Evolutionary conservation across 2,113 vertebrate species (phyloP).

Genomic region (Tragelaphus buxtoni): DNA sequence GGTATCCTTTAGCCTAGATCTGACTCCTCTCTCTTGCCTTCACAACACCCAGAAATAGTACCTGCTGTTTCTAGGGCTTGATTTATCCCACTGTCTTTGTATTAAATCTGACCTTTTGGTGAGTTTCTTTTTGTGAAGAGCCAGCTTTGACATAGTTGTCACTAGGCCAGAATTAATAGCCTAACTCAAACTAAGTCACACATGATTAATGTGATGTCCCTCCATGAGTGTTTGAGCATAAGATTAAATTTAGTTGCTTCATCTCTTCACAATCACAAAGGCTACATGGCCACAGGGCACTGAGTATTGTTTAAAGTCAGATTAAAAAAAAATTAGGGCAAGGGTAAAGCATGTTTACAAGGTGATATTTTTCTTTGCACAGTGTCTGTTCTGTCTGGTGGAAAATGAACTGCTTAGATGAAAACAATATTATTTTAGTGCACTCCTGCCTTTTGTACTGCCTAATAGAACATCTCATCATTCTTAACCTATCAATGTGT

Average conservation of each 20-base stretch:
- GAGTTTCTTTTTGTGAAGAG: neutral
- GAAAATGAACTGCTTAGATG: slow-evolving; percentile 8
- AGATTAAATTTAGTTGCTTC: neutral
- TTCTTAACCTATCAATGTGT: neutral
- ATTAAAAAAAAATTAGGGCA: neutral
- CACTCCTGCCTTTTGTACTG: neutral
- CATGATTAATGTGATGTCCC: neutral
- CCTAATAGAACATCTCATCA: neutral
- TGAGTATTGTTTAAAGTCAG: neutral
- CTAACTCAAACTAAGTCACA: neutral
- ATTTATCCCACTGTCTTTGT: neutral
- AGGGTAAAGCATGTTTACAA: neutral
- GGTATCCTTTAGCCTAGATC: neutral
- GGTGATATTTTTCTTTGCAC: neutral
- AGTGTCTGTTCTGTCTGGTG: neutral
- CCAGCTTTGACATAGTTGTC: neutral
- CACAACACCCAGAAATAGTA: neutral
- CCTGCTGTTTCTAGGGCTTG: neutral
- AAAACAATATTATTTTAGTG: neutral
- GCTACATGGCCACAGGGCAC: neutral
- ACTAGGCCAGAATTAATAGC: neutral
- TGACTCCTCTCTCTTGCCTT: neutral
- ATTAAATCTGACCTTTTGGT: neutral
- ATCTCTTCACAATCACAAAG: neutral
- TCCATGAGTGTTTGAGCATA: neutral